Percentiles rank a stretch among this genome's conserved stretches.
phyloP scores from a whole-genome alignment of 1,140 invertebrate species.

The Diploscapter pachys region DNA sequence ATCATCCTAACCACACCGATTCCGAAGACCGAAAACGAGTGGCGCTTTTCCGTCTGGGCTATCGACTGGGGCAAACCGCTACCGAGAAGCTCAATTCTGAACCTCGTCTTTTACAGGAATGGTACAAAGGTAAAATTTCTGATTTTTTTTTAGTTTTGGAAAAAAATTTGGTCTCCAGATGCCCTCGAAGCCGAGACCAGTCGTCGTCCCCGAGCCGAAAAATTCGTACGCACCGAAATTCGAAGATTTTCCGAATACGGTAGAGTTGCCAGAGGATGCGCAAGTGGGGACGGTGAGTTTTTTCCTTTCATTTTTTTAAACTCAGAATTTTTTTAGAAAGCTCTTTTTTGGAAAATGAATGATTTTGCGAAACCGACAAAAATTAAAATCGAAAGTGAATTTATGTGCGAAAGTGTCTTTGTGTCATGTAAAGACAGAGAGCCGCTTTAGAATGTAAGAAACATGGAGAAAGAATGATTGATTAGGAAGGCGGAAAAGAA shows the following conservation, averaged over 20 bases:
- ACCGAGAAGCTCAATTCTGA: conserved; percentile 19
- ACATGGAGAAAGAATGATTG: too few species aligned
- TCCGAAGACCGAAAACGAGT: conserved; percentile 10
- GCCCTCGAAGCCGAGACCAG: conserved; percentile 20
- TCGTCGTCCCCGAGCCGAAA: conserved; percentile 11
- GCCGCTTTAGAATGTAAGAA: too few species aligned
- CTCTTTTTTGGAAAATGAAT: too few species aligned
- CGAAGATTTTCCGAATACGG: conserved; percentile 5
- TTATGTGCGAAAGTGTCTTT: too few species aligned
- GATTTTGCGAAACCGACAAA: too few species aligned
- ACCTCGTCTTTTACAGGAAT: conserved; percentile 32
- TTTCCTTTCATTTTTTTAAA: conserved; percentile 14
- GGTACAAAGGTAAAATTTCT: conserved; percentile 26
- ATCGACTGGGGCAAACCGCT: conserved; percentile 27
- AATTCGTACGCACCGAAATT: conserved; percentile 38
- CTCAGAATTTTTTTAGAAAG: not conserved
- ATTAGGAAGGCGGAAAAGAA: too few species aligned
- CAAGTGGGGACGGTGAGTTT: conserved; percentile 40
- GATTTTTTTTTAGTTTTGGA: not conserved
- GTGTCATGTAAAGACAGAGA: too few species aligned
- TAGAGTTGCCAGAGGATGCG: conserved; percentile 40
- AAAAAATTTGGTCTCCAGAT: conserved; percentile 3
- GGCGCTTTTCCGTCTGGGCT: conserved; percentile 21
- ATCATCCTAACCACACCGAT: conserved; percentile 4
- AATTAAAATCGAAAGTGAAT: too few species aligned